phyloP scores from a whole-genome alignment of 2,113 vertebrate species.

The Menidia beryllina region DNA sequence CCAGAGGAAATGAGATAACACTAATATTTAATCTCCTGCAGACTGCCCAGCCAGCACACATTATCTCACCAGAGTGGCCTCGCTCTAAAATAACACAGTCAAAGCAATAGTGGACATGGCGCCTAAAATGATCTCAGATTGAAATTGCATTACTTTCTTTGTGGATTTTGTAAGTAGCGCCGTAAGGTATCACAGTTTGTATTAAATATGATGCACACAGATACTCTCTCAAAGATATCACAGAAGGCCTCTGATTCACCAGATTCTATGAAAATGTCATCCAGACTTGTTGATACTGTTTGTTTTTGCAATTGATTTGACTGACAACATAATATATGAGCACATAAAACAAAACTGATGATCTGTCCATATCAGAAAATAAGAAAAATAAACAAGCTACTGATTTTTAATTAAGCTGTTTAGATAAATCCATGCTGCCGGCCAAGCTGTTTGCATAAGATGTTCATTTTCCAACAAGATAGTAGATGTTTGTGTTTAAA shows the following conservation, averaged over 20 bases:
- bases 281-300: too few relatives aligned
- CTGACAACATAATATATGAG: too few relatives aligned
- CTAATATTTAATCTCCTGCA: slow-evolving; percentile 76
- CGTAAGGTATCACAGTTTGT: slow-evolving; percentile 1
- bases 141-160: slow-evolving; percentile 8
- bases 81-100: slow-evolving; percentile 48
- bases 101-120: slow-evolving; percentile 54
- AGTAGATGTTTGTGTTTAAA: neutral
- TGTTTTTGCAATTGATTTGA: too few relatives aligned
- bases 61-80: slow-evolving; percentile 55
- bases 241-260: neutral
- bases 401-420: too few relatives aligned
- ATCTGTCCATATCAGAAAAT: too few relatives aligned
- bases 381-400: too few relatives aligned
- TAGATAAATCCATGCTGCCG: too few relatives aligned
- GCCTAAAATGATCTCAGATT: slow-evolving; percentile 32
- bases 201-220: neutral
- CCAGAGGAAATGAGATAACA: slow-evolving; percentile 75
- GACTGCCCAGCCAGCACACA: slow-evolving; percentile 50
- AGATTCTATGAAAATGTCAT: neutral
- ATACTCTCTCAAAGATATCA: neutral
- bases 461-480: too few relatives aligned
- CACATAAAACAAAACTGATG: too few relatives aligned
- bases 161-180: slow-evolving; percentile 4
- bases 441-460: too few relatives aligned